phyloP scores from a whole-genome alignment of 53 echinoderm and acorn worm species.

The Paracentrotus lividus region DNA sequence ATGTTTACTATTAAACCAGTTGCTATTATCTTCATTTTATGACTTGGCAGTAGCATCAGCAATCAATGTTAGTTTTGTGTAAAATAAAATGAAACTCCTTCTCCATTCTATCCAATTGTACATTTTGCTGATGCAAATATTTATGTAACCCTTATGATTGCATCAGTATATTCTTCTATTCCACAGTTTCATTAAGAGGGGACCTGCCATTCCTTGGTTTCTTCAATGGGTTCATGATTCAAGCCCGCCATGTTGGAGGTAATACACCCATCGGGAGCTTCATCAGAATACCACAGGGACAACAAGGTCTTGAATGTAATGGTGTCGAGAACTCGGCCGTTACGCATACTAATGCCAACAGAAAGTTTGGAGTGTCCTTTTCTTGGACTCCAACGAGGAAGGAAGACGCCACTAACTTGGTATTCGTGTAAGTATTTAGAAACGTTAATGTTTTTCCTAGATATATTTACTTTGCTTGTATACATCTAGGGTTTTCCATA shows the following conservation, averaged over 20 bases:
- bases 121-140: too few relatives aligned
- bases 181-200: constrained; percentile 5
- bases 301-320: constrained; percentile 27
- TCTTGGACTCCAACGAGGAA: constrained; percentile 29
- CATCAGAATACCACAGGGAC: not conserved
- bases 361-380: constrained; percentile 11
- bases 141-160: too few relatives aligned
- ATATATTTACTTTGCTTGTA: not conserved
- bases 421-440: constrained; percentile 47
- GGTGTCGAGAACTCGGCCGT: constrained; percentile 27
- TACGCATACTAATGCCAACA: constrained; percentile 6
- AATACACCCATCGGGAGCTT: constrained; percentile 15
- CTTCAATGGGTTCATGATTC: constrained; percentile 48
- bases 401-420: not conserved
- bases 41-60: too few relatives aligned
- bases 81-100: too few relatives aligned
- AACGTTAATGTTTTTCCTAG: not conserved
- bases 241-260: constrained; percentile 59
- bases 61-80: too few relatives aligned
- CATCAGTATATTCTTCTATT: too few relatives aligned
- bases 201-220: not conserved
- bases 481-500: too few relatives aligned
- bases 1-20: too few relatives aligned
- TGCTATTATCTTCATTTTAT: too few relatives aligned
- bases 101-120: too few relatives aligned